Evolutionary conservation across 2,888 invertebrate genomes (phyloP), one percentile per base, ranked within the genome.

Genomic region (Eueremaeus valkanovi): DNA sequence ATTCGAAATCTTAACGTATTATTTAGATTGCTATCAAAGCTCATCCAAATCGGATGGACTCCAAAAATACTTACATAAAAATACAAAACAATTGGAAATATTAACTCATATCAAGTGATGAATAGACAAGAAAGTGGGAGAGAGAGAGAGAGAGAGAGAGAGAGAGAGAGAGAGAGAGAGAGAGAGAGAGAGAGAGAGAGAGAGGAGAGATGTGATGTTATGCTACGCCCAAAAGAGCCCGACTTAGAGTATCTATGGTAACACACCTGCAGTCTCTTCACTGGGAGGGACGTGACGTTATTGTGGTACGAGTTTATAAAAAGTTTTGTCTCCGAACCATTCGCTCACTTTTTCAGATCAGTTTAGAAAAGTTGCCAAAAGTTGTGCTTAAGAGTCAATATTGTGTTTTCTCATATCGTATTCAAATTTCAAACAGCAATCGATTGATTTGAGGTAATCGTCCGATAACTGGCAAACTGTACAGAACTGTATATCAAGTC

Each of bases 261-360:
- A 63, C 63, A 18, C 29, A 63, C 63, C 63, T 63, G 63, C 16
- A 63, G 27, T 55, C 55, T 27, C 55, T 27, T 63, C 63, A n/a
- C 33, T 31, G 31, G 63, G 55, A 55, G 55, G 55, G 55, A 55
- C 18, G 63, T 31, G 63, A 63, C 63, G 63, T 31, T 29, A 29
- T 63, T 27, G 8, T 11, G 27, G 27, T 55, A 9, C 33, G 63
- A 36, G 63, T 31, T 63, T 63, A 63, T 63, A 63, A 63, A 63
- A 63, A 63, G 63, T 63, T 63, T 63, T 29, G 27, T 11, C 55
- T 16, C 24, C 13, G 9, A 55, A n/a, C 21, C 8, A 16, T 55
- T 51, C n/a, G 13, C 51, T n/a, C n/a, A n/a, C 51, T 8, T n/a
- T 51, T 51, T 27, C 11, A 24, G 11, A 55, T 55, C 55, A 55